These are phyloP conservation scores for Alexandromys fortis DNA, from an alignment of 2,113 vertebrate genomes.

Conservation along the genomic window DNA sequence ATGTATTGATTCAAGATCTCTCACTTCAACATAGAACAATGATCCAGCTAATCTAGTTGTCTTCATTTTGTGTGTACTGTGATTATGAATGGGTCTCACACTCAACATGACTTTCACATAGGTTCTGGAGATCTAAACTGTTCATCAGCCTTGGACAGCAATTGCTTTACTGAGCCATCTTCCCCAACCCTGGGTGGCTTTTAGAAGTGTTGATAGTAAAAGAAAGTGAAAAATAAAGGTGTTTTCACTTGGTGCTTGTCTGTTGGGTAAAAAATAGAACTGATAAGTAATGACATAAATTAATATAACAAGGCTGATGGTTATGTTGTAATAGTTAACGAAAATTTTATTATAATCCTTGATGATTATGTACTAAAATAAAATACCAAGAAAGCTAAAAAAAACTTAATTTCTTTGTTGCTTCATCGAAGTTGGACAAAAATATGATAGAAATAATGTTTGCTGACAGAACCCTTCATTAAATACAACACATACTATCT, in stretches of 20 bases:
- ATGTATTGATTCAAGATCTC: too few relatives aligned
- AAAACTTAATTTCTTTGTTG: constrained; percentile 51
- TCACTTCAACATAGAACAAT: background rate
- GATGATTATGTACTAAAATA: constrained; percentile 42
- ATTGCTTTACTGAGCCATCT: background rate
- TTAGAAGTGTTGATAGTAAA: constrained; percentile 56
- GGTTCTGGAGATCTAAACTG: background rate
- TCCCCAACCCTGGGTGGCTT: background rate
- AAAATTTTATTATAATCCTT: background rate
- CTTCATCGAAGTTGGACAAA: constrained; percentile 1
- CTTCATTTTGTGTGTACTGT: background rate
- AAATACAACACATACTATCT: background rate
- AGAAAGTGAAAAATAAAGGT: constrained; percentile 32
- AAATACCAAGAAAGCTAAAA: constrained; percentile 44
- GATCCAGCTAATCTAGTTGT: background rate
- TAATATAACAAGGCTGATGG: constrained; percentile 44
- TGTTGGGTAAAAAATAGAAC: background rate
- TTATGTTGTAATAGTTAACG: constrained; percentile 35
- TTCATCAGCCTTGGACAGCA: background rate
- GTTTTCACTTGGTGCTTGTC: background rate
- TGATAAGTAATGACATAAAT: background rate
- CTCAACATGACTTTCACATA: background rate
- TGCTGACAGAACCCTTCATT: background rate
- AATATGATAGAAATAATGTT: background rate
- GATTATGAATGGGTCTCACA: background rate